Evolutionary conservation across 2,888 invertebrate species (phyloP), one percentile per base, ranked within the genome.

Genomic region (Dryobotodes eremita): DNA sequence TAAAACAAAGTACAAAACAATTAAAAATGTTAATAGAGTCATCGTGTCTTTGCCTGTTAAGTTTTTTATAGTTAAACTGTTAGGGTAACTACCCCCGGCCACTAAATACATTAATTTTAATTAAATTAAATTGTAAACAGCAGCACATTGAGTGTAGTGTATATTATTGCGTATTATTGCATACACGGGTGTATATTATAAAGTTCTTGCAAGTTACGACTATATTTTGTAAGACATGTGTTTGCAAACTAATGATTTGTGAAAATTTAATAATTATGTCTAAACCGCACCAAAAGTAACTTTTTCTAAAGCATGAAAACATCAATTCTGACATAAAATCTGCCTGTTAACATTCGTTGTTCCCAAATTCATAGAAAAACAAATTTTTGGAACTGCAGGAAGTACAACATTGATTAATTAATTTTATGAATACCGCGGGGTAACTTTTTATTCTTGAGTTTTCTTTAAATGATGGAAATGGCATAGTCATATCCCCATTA

Each of bases 61-160:
- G 71, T 84, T 75, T 85, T 85, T 71, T 79, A 70, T 75, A 85
- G 80, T 89, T 74, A 84, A 82, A 83, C 69, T 66, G 88, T 89
- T 87, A 86, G 82, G 84, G 82, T 79, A 81, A 79, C 85, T 88
- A 88, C 84, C 83, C 89, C 69, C 53, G 36, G 77, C 83, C 82
- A 80, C 82, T 84, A 84, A 69, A 74, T 81, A 80, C 71, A 84
- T 86, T 88, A 84, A 80, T 71, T 61, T 42, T 68, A 81, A 74
- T 68, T 66, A 79, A 80, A 87, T 86, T 87, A 86, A 75, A 71
- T 77, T 73, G 80, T 86, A 87, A 87, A 88, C 71, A 88, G 79
- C 81, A 88, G 88, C 88, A 90, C 90, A 90, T 90, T 83, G 65
- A 90, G 85, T 88, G 87, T 79, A 76, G 83, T 86, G 85, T 80